These are phyloP conservation scores for Anguilla megastoma DNA, from an alignment of 2,797 vertebrate genomes.

Conservation along the genomic window DNA sequence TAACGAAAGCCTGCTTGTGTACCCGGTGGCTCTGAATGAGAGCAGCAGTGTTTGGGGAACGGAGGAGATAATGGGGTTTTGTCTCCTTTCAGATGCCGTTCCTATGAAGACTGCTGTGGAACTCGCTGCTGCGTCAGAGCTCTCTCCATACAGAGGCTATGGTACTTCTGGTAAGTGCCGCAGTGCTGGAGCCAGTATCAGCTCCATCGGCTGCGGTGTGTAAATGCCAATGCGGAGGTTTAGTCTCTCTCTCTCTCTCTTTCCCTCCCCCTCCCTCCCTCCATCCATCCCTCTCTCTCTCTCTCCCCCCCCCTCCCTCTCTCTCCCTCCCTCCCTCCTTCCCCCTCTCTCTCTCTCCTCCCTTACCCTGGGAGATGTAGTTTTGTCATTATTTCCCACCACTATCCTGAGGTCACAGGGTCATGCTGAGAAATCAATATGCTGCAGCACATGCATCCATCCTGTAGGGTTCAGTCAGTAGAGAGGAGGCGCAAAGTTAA, in stretches of 20 bases:
- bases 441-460: constrained; percentile 20
- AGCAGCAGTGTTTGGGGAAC: neutral
- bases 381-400: neutral
- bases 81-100: constrained; percentile 80
- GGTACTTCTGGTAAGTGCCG: constrained; percentile 92
- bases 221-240: neutral
- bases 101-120: constrained; percentile 97
- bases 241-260: neutral
- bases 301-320: neutral
- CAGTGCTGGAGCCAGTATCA: neutral
- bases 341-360: neutral
- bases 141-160: constrained; percentile 93
- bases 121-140: constrained; percentile 93
- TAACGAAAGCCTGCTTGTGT: neutral
- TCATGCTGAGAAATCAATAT: constrained; percentile 22
- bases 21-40: neutral
- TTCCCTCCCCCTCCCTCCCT: neutral
- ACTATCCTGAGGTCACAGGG: neutral
- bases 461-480: neutral
- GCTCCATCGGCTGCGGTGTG: neutral
- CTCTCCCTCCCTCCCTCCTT: neutral
- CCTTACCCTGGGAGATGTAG: neutral
- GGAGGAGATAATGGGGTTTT: neutral
- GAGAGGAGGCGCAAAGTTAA: neutral
- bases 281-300: neutral